Evolutionary conservation across 2,888 invertebrate genomes (phyloP), one percentile per base, ranked within the genome.

Genomic region (Campoplex capitator): DNA sequence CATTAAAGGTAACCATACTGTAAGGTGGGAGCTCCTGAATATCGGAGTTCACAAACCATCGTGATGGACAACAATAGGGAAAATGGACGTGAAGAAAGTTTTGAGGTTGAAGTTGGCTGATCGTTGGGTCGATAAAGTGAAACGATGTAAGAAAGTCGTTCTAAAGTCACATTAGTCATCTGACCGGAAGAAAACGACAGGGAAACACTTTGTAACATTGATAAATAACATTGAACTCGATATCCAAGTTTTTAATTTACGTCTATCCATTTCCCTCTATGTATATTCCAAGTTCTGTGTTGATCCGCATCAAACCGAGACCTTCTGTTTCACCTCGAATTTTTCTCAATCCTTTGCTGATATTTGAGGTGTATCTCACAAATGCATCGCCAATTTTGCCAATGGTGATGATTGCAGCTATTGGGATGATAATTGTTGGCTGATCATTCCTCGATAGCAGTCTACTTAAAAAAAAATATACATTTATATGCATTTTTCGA

Each of bases 1-100:
- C 11, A 42, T 54, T 35, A 51, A 70, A 16, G 51, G 48, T 71
- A 58, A 62, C 11, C 11, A 71, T 71, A 54, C 13, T 13, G 28
- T 23, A n/a, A 28, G 32, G 18, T 35, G 16, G 42, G 42, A 51
- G 16, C 3, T 32, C 38, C 18, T 7, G 38, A 11, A 75, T 74
- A 54, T 81, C n/a, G 35, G 23, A 71, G 48, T 23, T 70, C 32
- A 62, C 23, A 23, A 79, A 23, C 18, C 28, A 62, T 35, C 48
- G 18, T 48, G 54, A 67, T 18, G 23, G 42, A 38, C 62, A 45
- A 16, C 16, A 51, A 16, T 4, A 18, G 16, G 16, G 6, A 18
- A 51, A 51, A 16, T 18, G 16, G 16, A 51, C 16, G 18, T 51
- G 51, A 51, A 51, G 9, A 51, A 18, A 51, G 18, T 51, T 51